Conservation (phyloP, 2,113 vertebrate genomes). For the Dromiciops gliroides region DNA sequence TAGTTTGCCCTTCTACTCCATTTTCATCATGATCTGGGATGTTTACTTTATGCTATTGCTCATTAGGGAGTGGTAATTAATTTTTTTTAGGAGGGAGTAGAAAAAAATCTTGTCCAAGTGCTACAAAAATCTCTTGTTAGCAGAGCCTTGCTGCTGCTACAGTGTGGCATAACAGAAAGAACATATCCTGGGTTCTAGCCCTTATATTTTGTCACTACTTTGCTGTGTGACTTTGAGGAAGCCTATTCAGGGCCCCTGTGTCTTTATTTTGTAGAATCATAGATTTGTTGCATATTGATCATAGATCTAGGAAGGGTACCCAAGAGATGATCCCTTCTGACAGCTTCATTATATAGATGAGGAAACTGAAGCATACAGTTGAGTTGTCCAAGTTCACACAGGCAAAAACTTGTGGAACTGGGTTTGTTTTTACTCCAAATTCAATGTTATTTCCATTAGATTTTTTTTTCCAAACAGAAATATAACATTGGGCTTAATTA, state of each 20-base stretch:
- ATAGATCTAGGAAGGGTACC: neutral
- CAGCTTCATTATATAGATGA: neutral
- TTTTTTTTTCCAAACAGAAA: neutral
- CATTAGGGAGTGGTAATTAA: neutral
- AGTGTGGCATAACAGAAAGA: neutral
- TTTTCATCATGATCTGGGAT: neutral
- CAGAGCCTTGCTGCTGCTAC: neutral
- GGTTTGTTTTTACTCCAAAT: neutral
- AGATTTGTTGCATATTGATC: neutral
- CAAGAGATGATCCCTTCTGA: neutral
- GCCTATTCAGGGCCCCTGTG: neutral
- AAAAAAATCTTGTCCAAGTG: neutral
- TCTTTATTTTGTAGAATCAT: neutral
- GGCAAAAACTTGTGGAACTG: neutral
- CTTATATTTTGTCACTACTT: neutral
- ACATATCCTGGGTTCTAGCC: neutral
- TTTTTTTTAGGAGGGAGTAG: neutral
- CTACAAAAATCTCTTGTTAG: neutral
- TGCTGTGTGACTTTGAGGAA: neutral
- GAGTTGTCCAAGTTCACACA: neutral
- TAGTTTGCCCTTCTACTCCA: neutral
- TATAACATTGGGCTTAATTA: neutral
- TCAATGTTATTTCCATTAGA: neutral
- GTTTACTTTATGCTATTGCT: neutral
- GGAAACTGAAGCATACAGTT: neutral